These are phyloP conservation scores for Psittacula cyanocephala DNA, from an alignment of 2,113 vertebrate species.

Conservation along the genomic window DNA sequence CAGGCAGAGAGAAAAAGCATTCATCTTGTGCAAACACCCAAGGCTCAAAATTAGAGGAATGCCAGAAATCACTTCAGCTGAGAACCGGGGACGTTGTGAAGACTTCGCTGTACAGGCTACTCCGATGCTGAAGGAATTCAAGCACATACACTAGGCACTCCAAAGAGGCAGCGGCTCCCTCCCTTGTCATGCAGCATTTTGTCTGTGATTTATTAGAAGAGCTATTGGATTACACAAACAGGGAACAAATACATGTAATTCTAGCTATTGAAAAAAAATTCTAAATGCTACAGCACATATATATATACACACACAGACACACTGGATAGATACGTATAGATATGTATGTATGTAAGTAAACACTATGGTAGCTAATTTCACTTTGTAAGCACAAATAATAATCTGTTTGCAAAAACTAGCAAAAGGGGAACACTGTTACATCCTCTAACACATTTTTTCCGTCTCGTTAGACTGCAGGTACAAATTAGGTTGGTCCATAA, in stretches of 20 bases:
- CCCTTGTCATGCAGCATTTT: not conserved
- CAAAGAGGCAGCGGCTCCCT: not conserved
- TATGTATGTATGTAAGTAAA: rapidly evolving
- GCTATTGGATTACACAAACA: not conserved
- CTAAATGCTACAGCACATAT: not conserved
- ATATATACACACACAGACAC: not conserved
- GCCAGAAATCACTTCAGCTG: not conserved
- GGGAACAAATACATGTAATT: not conserved
- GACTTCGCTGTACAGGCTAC: not conserved
- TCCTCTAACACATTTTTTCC: not conserved
- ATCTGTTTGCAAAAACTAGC: not conserved
- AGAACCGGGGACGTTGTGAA: rapidly evolving
- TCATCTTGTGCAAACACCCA: not conserved
- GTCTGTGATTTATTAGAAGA: not conserved
- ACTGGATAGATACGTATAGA: rapidly evolving
- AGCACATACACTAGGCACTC: not conserved
- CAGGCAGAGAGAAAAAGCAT: not conserved
- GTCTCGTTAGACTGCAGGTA: not conserved
- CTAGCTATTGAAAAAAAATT: not conserved
- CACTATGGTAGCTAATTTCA: not conserved
- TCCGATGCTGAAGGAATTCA: not conserved
- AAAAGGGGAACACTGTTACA: not conserved
- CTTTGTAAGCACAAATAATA: not conserved
- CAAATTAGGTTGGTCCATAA: not conserved
- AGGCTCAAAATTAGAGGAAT: not conserved